Conservation (phyloP, 2,797 vertebrate species). For the Oreortyx pictus region DNA sequence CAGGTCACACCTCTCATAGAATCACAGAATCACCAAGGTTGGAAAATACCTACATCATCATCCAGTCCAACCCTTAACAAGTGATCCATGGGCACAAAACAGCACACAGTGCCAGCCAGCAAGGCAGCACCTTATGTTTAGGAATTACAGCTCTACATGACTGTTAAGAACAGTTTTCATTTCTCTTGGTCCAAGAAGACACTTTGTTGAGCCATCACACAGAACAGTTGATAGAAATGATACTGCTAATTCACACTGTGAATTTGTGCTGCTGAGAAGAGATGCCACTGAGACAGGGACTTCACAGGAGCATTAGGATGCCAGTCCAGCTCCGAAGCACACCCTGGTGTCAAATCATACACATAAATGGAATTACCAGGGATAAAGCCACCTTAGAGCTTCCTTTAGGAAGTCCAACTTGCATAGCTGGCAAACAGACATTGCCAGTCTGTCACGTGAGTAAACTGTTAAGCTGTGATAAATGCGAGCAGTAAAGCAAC, state of each 20-base stretch:
- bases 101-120: neutral
- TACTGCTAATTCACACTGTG: neutral
- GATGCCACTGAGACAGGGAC: neutral
- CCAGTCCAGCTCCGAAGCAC: neutral
- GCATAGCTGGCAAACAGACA: neutral
- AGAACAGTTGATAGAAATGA: fast-evolving
- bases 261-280: neutral
- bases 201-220: neutral
- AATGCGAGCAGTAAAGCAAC: neutral
- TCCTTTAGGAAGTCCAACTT: neutral
- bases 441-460: neutral
- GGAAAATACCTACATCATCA: too few relatives aligned
- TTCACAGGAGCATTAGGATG: neutral
- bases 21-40: too few relatives aligned
- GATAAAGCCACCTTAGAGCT: neutral
- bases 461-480: neutral
- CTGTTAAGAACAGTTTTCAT: neutral
- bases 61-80: neutral
- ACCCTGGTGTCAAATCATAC: neutral
- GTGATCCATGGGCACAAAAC: neutral
- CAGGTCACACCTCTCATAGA: neutral
- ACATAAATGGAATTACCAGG: neutral
- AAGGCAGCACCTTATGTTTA: neutral
- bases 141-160: neutral
- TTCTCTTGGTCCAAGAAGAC: neutral